Evolutionary conservation across 2,797 vertebrate species (phyloP).

Genomic region (Halcyon badia): DNA sequence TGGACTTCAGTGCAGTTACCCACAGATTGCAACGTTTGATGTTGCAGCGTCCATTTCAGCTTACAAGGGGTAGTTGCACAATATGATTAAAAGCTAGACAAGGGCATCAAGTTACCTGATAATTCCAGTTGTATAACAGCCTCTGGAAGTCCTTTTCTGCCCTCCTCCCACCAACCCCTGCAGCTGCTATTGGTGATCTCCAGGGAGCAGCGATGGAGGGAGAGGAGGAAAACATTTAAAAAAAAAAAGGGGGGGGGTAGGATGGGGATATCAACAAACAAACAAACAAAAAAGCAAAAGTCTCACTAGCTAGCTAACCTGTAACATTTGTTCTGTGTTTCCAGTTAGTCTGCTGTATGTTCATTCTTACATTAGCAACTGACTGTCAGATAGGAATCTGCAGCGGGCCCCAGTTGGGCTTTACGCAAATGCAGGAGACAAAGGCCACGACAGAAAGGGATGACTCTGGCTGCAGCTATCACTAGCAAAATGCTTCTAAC

Average conservation of each 20-base stretch:
- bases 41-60: background rate
- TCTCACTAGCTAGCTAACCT: constrained; percentile 21
- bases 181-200: background rate
- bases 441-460: constrained; percentile 18
- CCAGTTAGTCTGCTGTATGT: constrained; percentile 33
- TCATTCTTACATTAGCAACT: constrained; percentile 9
- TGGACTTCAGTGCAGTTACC: constrained; percentile 5
- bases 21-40: background rate
- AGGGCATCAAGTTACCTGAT: constrained; percentile 39
- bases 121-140: background rate
- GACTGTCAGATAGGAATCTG: constrained; percentile 50
- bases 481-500: background rate
- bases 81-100: constrained; percentile 48
- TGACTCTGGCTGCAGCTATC: background rate
- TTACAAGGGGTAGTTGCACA: background rate
- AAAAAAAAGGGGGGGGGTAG: no score
- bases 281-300: background rate
- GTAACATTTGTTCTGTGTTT: constrained; percentile 68
- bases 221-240: background rate
- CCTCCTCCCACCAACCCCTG: background rate
- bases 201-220: background rate
- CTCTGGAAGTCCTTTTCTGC: background rate
- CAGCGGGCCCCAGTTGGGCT: background rate
- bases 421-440: background rate
- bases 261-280: background rate